These are phyloP conservation scores for Myotis lucifugus DNA, from an alignment of 2,113 vertebrate genomes.

Conservation along the genomic window DNA sequence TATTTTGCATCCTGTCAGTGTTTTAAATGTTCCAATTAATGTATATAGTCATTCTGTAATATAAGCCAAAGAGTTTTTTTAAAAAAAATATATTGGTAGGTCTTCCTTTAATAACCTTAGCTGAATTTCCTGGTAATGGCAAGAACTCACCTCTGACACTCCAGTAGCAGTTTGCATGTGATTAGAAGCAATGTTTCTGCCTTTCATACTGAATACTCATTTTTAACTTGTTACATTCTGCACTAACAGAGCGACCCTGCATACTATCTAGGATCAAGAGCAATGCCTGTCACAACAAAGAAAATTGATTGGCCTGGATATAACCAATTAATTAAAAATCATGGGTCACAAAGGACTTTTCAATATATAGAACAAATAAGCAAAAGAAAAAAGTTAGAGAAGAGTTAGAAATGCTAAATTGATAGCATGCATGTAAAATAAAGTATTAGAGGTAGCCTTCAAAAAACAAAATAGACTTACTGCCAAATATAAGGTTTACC, in stretches of 20 bases:
- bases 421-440: background rate
- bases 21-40: background rate
- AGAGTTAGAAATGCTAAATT: background rate
- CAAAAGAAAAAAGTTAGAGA: background rate
- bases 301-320: background rate
- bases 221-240: constrained; percentile 26
- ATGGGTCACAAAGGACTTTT: background rate
- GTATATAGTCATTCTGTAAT: background rate
- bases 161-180: constrained; percentile 48
- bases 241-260: background rate
- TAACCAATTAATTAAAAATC: background rate
- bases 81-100: background rate
- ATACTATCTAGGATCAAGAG: background rate
- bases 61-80: background rate
- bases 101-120: constrained; percentile 5
- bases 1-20: background rate
- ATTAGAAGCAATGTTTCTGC: constrained; percentile 38
- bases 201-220: constrained; percentile 32
- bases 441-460: background rate
- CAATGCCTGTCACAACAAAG: background rate
- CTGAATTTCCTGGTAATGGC: background rate
- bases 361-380: background rate
- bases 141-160: constrained; percentile 31
- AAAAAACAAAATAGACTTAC: background rate
- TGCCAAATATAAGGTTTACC: background rate